Base-by-base conservation (phyloP, 2,113 vertebrate species). In the Triplophysa siluroides region DNA sequence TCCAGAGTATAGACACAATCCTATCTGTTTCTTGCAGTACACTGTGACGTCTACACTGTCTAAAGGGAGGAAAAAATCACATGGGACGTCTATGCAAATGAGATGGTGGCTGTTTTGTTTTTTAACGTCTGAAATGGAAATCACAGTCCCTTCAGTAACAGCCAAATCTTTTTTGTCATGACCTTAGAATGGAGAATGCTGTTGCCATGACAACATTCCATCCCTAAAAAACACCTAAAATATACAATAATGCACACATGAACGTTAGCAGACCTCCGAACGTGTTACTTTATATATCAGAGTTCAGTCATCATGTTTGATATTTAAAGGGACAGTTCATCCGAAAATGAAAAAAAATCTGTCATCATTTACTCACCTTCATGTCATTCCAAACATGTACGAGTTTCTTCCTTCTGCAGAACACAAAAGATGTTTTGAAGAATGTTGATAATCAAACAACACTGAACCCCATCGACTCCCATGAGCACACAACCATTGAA, bases 121-220 rank as follows among this genome's bases (percentile, higher is more conserved):
- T 29, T 16, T 73, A 52, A 73, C 19, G 29, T 58, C 70, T 58
- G 29, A 58, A 16, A 61, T 74, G 71, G n/a, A 74, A 74, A 74
- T 16, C 43, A 24, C 38, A 14, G 54, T 74, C 71, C 60, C 73
- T 75, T 63, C 58, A 47, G 21, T 63, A 63, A 45, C 38, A 63
- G 23, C n/a, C 58, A 75, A 47, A 43, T 45, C 56, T 61, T 56
- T 47, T n/a, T 12, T 74, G 70, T 56, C 54, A 11, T 12, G 50
- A 56, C 47, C 23, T 19, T 23, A 54, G 68, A 16, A n/a, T 54
- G 0, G 26, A 72, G 67, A 16, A 10, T 19, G n/a, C 45, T 14
- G 26, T 58, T 52, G 21, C 54, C 9, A 16, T 21, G n/a, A 9
- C 56, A 24, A 26, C 58, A 75, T 29, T 19, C 23, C 19, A 56